Base-by-base conservation (phyloP, 2,888 invertebrate genomes). In the Hyposoter didymator region DNA sequence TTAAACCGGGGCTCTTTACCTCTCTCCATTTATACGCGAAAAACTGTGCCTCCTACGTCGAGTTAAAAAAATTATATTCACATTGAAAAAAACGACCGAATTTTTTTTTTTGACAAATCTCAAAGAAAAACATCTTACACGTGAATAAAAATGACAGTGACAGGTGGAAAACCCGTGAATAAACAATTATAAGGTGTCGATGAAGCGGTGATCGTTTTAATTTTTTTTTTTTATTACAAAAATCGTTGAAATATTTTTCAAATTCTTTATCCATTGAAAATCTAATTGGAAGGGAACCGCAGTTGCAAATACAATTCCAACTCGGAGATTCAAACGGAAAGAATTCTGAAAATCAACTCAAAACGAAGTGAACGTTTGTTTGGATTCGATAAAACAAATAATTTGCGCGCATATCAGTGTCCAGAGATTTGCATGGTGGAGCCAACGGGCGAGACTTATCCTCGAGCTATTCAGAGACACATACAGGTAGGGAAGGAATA, bases 1-100 rank as follows among this genome's bases (percentile, higher is more conserved):
- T 79, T 87, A 59, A 62, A 22, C 45, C 75, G 66, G 62, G 67
- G 76, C 80, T 73, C 79, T 49, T 43, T 35, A 52, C 39, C 22
- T 49, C 14, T 55, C 22, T 47, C 17, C 12, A 43, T 14, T 49
- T n/a, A 43, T 72, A n/a, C 7, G n/a, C 12, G 64, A 28, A 22
- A 35, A 64, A 64, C 17, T 47, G 32, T 19, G 32, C 8, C 47
- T 28, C 62, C 4, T 28, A 14, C 69, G 69, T 59, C 19, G 14
- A 14, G 28, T 28, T 1, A 5, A 28, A 59, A 59, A 59, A 59
- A 59, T 14, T 3, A 8, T 10, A 22, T 22, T 55, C 12, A 12
- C 1, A 55, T 12, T 12, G 4, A 22, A 55, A 55, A 22, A 52
- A 19, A 8, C 7, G 12, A 12, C 3, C 2, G 3, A 22, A 22